Base-by-base conservation (phyloP, 2,888 invertebrate species). In the Pristionchus maxplancki region DNA sequence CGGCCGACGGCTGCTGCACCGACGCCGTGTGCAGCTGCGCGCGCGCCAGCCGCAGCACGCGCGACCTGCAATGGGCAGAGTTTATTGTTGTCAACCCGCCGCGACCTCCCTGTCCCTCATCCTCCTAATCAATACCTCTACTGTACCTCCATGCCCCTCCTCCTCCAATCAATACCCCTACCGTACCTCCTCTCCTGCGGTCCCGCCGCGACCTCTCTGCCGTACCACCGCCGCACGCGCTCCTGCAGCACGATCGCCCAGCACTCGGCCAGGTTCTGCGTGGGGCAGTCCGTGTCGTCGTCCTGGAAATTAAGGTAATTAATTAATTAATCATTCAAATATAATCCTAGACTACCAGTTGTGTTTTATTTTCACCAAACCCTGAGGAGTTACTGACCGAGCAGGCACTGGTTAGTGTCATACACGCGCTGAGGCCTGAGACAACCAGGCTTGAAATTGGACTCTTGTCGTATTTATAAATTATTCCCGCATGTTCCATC, bases 241-340 rank as follows among this genome's bases (percentile, higher is more conserved):
- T 87, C 86, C 50, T 71, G 86, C 34, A 87, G 86, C 67, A 87
- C 86, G 50, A 87, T 67, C 31, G 86, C 17, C 86, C 86, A 71
- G 71, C 86, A 58, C 86, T 87, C 71, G 50, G 31, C 71, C 24
- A 48, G 40, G 20, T 31, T 48, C 28, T 48, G n/a, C 40, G 62
- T 85, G 2, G 85, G 64, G 34, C n/a, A 24, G 17, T 64, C 62
- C 62, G 64, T 44, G 37, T 64, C 62, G 62, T 85, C 85, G 53
- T 64, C 58, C 53, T 83, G 50, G 4, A n/a, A n/a, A 71, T 37
- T 37, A 71, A 8, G 34, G 34, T 44, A n/a, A 40, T 50, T 81
- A n/a, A 40, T 40, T n/a, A 44, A 81, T n/a, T 81, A 82, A 44
- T 34, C 40, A 58, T 58, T 58, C 8, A 5, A 58, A 6, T 58